phyloP scores from a whole-genome alignment of 2,113 vertebrate species.

The Axis porcinus region DNA sequence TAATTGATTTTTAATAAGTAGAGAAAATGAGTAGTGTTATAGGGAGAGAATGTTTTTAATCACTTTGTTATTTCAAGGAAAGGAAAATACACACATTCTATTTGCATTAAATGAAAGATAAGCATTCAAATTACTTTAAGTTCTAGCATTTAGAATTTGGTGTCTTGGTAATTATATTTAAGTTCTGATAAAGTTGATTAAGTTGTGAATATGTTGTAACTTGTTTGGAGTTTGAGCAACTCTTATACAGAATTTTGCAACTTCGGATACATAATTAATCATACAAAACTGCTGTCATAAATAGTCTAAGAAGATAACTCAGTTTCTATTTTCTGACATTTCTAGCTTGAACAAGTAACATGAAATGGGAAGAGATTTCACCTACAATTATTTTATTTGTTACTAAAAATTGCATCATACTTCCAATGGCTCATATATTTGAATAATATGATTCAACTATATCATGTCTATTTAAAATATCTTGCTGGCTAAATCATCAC shows the following conservation, averaged over 20 bases:
- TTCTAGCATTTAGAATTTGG: not conserved
- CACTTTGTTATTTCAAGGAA: constrained; percentile 17
- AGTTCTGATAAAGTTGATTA: not conserved
- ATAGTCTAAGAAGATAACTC: constrained; percentile 12
- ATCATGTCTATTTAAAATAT: constrained; percentile 36
- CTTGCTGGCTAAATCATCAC: constrained; percentile 1
- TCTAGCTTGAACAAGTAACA: constrained; percentile 45
- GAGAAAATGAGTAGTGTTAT: constrained; percentile 15
- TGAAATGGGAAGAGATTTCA: constrained; percentile 35
- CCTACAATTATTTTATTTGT: constrained; percentile 50
- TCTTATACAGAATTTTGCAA: not conserved
- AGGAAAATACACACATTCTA: not conserved
- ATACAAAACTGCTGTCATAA: constrained; percentile 35
- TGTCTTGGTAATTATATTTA: not conserved
- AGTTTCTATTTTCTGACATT: constrained; percentile 44
- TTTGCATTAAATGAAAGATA: not conserved
- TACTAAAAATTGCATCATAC: constrained; percentile 34
- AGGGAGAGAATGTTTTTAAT: not conserved
- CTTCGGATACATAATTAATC: not conserved
- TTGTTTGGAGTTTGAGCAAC: not conserved
- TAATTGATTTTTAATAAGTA: not conserved
- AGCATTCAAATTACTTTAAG: not conserved
- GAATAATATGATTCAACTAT: not conserved
- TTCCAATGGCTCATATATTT: not conserved
- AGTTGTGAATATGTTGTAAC: not conserved